Conservation (phyloP, 2,797 vertebrate species). For the Parauchenoglanis punctatus region DNA sequence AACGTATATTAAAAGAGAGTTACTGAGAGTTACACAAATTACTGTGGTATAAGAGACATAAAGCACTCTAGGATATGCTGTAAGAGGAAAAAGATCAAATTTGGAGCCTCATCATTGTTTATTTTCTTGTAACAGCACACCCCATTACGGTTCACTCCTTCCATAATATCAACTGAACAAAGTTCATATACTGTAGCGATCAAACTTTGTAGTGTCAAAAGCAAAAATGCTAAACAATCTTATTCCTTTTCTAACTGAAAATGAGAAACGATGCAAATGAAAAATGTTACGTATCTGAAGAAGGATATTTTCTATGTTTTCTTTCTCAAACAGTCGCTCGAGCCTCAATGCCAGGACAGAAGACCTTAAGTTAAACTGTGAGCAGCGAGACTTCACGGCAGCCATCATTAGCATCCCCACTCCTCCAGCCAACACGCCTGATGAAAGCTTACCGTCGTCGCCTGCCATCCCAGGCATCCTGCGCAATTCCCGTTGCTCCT, state of each 20-base stretch:
- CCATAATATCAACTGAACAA: neutral
- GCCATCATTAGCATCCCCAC: slow-evolving; percentile 93
- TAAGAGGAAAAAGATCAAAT: neutral
- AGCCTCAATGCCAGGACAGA: slow-evolving; percentile 85
- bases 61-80: neutral
- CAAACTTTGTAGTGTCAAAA: neutral
- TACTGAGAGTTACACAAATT: too few relatives aligned
- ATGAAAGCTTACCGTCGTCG: slow-evolving; percentile 83
- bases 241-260: neutral
- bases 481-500: slow-evolving; percentile 82
- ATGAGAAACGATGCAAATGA: neutral
- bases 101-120: neutral
- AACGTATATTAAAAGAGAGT: neutral
- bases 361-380: slow-evolving; percentile 86
- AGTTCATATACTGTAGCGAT: neutral
- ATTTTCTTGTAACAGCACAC: neutral
- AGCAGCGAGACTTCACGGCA: slow-evolving; percentile 82
- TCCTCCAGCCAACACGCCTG: slow-evolving; percentile 86
- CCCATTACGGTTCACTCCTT: neutral
- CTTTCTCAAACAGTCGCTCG: slow-evolving; percentile 76
- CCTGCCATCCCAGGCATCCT: slow-evolving; percentile 77
- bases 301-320: neutral
- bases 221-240: neutral
- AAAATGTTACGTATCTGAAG: neutral
- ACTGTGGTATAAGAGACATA: neutral